Percentiles rank a stretch among this genome's conserved stretches.
Conservation (phyloP, 2,113 vertebrate genomes). For the Bubo bubo region DNA sequence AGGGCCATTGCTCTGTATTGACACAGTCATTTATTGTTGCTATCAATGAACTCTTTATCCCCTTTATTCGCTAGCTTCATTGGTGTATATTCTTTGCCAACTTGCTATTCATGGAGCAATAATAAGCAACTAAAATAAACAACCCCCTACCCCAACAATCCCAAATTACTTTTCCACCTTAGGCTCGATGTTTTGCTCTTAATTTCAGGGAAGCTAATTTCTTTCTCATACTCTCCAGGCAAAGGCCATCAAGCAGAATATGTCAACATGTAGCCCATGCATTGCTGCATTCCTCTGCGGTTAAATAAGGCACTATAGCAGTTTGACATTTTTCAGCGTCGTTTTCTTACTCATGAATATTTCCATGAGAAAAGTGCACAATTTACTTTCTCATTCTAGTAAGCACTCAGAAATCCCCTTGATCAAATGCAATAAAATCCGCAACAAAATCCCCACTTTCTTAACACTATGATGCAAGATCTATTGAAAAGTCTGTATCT, state of each 20-base stretch:
- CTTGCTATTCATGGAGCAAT: conserved; percentile 14
- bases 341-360: neutral
- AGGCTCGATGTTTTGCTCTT: neutral
- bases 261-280: neutral
- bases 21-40: conserved; percentile 31
- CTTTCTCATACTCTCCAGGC: neutral
- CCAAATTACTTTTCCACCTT: neutral
- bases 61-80: conserved; percentile 14
- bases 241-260: conserved; percentile 11
- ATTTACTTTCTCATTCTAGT: conserved; percentile 55
- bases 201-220: neutral
- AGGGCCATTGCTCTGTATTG: conserved; percentile 22
- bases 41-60: conserved; percentile 65
- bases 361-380: conserved; percentile 45
- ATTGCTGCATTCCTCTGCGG: conserved; percentile 1
- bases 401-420: conserved; percentile 28
- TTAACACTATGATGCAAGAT: neutral
- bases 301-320: neutral
- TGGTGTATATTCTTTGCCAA: conserved; percentile 1
- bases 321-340: conserved; percentile 12
- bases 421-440: conserved; percentile 7
- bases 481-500: neutral
- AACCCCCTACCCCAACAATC: neutral
- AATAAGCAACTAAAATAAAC: conserved; percentile 28
- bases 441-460: conserved; percentile 26